Base-by-base conservation (phyloP, 1,140 invertebrate species). In the Drosophila littoralis region DNA sequence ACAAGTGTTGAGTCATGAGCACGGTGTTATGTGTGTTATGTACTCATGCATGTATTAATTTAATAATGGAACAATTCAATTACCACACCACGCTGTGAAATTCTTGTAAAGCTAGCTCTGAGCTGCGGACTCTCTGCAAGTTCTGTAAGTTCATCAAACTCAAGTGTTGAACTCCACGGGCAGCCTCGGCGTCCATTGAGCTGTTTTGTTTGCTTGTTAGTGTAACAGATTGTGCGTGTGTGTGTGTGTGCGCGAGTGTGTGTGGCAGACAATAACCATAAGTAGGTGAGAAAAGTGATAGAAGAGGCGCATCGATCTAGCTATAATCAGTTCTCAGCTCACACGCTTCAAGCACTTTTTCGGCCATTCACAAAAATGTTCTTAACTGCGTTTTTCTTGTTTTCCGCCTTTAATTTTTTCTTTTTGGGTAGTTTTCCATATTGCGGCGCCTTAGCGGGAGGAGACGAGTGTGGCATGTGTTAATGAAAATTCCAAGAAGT, bases 401-500 rank as follows among this genome's bases (percentile, higher is more conserved):
- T 38, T 61, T 40, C 17, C 36, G 32, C 22, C 12, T 73, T 79
- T 22, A 17, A 13, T 50, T 61, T 38, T 43, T 51, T 75, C 69
- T 67, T 75, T 58, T 79, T 61, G 66, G 68, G 64, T 45, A 67
- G 76, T 81, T 88, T 83, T 79, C 72, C 76, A 79, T 85, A 85
- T 50, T 82, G 79, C 77, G 73, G 40, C 54, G 9, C 9, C 55
- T 5, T n/a, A 45, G 15, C 15, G 36, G 43, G 10, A 36, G 42
- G 12, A 45, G 22, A 55, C 33, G 52, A 43, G 60, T 75, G 45
- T 55, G 79, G 84, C 81, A 86, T 88, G 84, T 89, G 84, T 89
- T 89, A 89, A 89, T 89, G 84, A 89, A 89, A 89, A 89, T 89
- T 89, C 84, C 81, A 54, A 81, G 84, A 89, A 89, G 61, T 75